Evolutionary conservation across 1,140 invertebrate species (phyloP).

Genomic region (Oppia nitens): DNA sequence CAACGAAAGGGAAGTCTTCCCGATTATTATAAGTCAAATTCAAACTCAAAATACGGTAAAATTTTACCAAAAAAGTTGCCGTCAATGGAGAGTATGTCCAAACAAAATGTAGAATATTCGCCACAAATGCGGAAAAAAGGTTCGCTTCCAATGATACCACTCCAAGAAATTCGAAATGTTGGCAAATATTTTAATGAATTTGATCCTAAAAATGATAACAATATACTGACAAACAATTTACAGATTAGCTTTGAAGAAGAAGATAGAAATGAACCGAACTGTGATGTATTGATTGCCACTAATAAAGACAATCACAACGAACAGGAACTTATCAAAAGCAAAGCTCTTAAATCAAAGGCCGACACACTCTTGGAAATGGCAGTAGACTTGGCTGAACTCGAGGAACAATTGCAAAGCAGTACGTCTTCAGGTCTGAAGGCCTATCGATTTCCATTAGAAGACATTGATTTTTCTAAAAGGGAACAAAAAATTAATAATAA

Average conservation of each 20-base stretch:
- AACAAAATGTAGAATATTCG: not conserved
- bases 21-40: conserved; percentile 9
- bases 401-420: not conserved
- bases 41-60: not conserved
- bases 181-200: conserved; percentile 19
- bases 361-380: not conserved
- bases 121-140: not conserved
- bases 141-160: conserved; percentile 1
- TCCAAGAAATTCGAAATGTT: conserved; percentile 26
- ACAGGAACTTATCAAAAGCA: not conserved
- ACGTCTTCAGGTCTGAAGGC: not conserved
- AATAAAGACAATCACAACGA: not conserved
- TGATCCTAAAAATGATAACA: not conserved
- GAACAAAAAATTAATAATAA: not conserved
- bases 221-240: not conserved
- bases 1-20: conserved; percentile 9
- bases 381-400: not conserved
- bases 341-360: not conserved
- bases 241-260: not conserved
- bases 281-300: not conserved
- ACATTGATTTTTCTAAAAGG: not conserved
- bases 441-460: not conserved
- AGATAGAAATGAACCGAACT: not conserved
- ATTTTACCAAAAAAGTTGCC: not conserved
- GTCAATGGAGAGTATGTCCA: conserved; percentile 6